Conservation (phyloP, 2,797 vertebrate species). For the Enteromius paludinosus region DNA sequence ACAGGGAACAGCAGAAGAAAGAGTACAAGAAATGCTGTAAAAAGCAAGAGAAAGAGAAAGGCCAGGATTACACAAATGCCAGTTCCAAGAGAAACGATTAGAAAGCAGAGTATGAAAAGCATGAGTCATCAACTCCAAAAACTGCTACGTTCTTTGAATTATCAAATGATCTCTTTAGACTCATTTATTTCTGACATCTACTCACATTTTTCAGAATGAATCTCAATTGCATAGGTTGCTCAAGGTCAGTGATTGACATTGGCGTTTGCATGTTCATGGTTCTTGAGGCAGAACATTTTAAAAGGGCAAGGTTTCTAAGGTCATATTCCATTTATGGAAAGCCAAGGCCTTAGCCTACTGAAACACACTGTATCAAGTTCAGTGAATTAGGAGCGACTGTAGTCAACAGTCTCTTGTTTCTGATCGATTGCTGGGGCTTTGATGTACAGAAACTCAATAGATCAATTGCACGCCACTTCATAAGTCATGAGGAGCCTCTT, state of each 20-base stretch:
- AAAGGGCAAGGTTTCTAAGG: background rate
- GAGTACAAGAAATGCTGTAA: slow-evolving; percentile 42
- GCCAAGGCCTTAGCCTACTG: background rate
- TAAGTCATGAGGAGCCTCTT: slow-evolving; percentile 29
- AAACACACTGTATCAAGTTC: background rate
- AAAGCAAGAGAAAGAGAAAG: slow-evolving; percentile 27
- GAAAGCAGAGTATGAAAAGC: slow-evolving; percentile 1
- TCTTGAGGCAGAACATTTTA: background rate
- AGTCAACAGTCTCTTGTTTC: slow-evolving; percentile 34
- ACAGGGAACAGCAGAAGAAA: slow-evolving; percentile 34
- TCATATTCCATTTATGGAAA: background rate
- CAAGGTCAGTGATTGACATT: background rate
- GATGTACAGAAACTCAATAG: slow-evolving; percentile 33
- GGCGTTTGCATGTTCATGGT: background rate
- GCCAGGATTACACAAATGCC: background rate
- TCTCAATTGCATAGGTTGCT: background rate
- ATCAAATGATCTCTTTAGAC: background rate
- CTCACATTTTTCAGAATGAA: background rate
- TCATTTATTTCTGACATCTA: background rate
- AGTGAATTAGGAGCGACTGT: background rate
- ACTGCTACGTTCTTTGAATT: slow-evolving; percentile 3
- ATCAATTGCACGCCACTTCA: slow-evolving; percentile 26
- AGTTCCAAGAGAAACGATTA: slow-evolving; percentile 1
- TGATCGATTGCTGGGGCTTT: slow-evolving; percentile 16
- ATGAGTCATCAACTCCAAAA: slow-evolving; percentile 18